Conservation (phyloP, 2,113 vertebrate species). For the Eleginops maclovinus region DNA sequence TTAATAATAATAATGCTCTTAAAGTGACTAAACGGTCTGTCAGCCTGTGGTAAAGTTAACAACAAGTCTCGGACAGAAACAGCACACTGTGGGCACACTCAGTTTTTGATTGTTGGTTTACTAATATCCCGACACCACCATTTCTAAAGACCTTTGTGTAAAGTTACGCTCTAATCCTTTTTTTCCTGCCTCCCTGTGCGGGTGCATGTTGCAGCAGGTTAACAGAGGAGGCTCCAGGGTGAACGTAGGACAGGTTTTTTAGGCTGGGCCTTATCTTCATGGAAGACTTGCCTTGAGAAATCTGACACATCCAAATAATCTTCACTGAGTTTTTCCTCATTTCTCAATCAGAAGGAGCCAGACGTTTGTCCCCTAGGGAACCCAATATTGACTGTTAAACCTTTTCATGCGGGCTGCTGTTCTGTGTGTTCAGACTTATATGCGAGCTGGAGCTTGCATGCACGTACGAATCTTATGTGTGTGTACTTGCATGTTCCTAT, state of each 20-base stretch:
- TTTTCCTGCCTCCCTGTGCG: slow-evolving; percentile 58
- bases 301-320: slow-evolving; percentile 70
- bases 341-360: slow-evolving; percentile 43
- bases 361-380: slow-evolving; percentile 33
- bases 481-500: too few relatives aligned
- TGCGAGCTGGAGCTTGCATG: slow-evolving; percentile 11
- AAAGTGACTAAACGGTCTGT: slow-evolving; percentile 31
- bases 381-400: slow-evolving; percentile 21
- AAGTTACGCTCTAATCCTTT: slow-evolving; percentile 55
- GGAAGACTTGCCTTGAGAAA: slow-evolving; percentile 72
- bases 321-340: slow-evolving; percentile 65
- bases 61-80: slow-evolving; percentile 12
- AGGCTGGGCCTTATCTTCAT: slow-evolving; percentile 66
- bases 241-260: slow-evolving; percentile 65
- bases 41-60: slow-evolving; percentile 34
- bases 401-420: neutral
- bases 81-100: neutral
- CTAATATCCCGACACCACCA: slow-evolving; percentile 42
- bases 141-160: slow-evolving; percentile 51
- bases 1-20: neutral
- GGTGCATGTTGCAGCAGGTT: slow-evolving; percentile 71
- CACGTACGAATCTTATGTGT: slow-evolving; percentile 14
- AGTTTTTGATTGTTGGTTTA: slow-evolving; percentile 34
- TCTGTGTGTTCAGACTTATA: slow-evolving; percentile 33
- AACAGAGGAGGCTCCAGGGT: slow-evolving; percentile 69